Evolutionary conservation across 2,113 vertebrate genomes (phyloP).

Genomic region (Centropus bengalensis): DNA sequence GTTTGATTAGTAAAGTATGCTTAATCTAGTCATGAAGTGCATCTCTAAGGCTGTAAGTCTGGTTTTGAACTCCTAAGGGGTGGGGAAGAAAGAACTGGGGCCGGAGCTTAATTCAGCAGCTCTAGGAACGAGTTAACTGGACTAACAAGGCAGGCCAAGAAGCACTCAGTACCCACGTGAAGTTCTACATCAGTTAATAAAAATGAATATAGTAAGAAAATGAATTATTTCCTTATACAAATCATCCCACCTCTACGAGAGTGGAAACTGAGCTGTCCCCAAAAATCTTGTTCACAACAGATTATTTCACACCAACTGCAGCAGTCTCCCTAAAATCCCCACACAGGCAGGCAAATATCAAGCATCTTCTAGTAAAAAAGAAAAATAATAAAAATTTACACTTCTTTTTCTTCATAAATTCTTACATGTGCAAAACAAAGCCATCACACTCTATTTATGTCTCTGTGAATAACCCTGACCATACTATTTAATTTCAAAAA

Average conservation of each 20-base stretch:
- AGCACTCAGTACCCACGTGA: neutral
- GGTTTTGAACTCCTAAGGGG: neutral
- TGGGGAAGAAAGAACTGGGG: neutral
- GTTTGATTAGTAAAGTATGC: neutral
- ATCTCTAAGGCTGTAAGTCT: neutral
- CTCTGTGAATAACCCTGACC: neutral
- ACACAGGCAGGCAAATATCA: neutral
- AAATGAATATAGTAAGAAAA: neutral
- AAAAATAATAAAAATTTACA: no score
- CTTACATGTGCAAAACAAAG: neutral
- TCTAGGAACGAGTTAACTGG: neutral
- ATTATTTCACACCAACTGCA: neutral
- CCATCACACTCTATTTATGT: neutral
- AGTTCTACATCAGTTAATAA: neutral
- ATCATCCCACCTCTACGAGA: neutral
- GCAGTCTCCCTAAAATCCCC: neutral
- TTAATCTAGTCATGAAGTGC: neutral
- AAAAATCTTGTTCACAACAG: neutral
- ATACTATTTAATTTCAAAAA: neutral
- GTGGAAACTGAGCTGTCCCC: neutral
- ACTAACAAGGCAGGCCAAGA: neutral
- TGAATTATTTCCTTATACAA: neutral
- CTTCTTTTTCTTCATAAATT: neutral
- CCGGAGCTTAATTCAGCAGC: neutral
- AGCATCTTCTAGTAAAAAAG: neutral